Base-by-base conservation (phyloP, 2,797 vertebrate species). In the Siniperca scherzeri region DNA sequence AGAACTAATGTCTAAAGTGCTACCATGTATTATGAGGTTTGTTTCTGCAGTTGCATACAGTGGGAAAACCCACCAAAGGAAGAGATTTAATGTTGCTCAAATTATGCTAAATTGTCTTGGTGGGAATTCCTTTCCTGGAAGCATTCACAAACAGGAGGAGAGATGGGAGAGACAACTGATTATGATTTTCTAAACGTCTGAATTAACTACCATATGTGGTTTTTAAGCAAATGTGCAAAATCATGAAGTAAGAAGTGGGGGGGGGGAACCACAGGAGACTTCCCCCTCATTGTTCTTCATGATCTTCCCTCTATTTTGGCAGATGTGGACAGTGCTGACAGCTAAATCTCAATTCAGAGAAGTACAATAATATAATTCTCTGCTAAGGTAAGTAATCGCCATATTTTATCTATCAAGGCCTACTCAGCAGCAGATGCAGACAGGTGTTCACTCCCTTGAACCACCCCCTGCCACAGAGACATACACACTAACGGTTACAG, bases 321-420 rank as follows among this genome's bases (percentile, higher is more conserved):
- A 85, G 86, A 90, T 7, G 19, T 64, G 66, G 67, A 80, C 53
- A 2, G 50, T 57, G 87, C 73, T 83, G 90, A 92, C 82, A 91
- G 82, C 81, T 87, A 82, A 85, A 89, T 89, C 78, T 89, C 60
- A 77, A 79, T 92, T 85, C 81, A 90, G 56, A 78, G 70, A 87
- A 66, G 27, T 64, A 59, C 38, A 68, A 74, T 73, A 27, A 89
- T 78, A 77, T 62, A 82, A 67, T 72, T 83, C 78, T 77, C 53
- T 52, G 16, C 69, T 69, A 55, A 74, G 76, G 65, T 86, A 79
- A 80, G 59, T 56, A 81, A 82, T 80, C 9, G 5, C 30, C 73
- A 79, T 69, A 65, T 77, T 90, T 81, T 17, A 85, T 86, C 71
- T 68, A 78, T 85, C 71, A 70, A 42, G 59, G 77, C 46, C 52